Percentiles rank a stretch among this genome's conserved stretches.
These are phyloP conservation scores for Ia io DNA, from an alignment of 2,113 vertebrate genomes.

Conservation along the genomic window DNA sequence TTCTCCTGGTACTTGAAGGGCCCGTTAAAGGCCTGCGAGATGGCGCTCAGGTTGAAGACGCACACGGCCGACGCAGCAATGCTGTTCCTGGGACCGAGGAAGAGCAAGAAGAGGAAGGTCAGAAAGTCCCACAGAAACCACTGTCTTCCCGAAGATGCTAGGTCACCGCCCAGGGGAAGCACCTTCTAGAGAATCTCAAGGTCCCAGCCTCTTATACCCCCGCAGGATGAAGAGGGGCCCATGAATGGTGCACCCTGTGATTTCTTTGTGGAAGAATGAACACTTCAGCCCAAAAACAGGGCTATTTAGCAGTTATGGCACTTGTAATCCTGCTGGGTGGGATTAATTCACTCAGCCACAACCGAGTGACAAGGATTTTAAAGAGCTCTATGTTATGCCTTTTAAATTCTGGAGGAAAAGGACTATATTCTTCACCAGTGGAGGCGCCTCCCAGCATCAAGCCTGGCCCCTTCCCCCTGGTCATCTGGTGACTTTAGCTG, in stretches of 20 bases:
- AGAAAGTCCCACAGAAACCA: neutral
- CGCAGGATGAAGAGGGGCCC: accelerated
- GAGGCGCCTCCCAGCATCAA: accelerated
- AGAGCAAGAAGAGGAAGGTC: neutral
- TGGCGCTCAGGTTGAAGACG: constrained; percentile 95
- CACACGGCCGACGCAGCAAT: constrained; percentile 97
- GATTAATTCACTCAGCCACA: neutral
- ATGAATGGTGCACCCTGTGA: accelerated
- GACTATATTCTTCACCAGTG: neutral
- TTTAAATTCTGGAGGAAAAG: neutral
- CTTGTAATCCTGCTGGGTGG: neutral
- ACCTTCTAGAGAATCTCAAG: neutral
- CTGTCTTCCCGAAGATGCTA: accelerated
- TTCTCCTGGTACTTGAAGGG: constrained; percentile 99
- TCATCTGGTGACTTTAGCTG: neutral
- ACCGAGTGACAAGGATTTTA: accelerated
- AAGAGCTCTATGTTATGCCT: neutral
- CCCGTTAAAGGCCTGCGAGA: constrained; percentile 93
- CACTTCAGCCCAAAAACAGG: neutral
- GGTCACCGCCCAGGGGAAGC: accelerated
- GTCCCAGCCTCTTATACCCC: too few relatives aligned
- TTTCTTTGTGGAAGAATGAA: too few relatives aligned
- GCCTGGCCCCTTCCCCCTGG: accelerated
- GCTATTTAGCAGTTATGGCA: accelerated
- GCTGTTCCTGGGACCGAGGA: constrained; percentile 89